Evolutionary conservation across 2,888 invertebrate genomes (phyloP).

Genomic region (Gastracanthus pulcherrimus): DNA sequence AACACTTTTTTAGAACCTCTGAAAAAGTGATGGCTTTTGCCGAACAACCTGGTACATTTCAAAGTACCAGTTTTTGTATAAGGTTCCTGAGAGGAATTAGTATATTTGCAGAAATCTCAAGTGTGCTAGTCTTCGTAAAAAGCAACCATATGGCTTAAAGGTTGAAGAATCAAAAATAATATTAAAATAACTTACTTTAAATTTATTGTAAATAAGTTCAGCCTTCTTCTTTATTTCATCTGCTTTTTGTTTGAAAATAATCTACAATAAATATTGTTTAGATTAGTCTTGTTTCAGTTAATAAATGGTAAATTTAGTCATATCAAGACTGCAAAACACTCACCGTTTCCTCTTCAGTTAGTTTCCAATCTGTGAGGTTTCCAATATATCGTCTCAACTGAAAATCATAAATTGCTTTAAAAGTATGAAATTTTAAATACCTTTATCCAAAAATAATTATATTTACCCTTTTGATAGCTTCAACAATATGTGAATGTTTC

Average conservation of each 20-base stretch:
- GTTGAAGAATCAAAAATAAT: too few relatives aligned
- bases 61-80: too few relatives aligned
- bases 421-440: background rate
- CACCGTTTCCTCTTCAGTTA: conserved; percentile 81
- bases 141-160: too few relatives aligned
- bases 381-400: conserved; percentile 88
- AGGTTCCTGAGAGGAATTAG: too few relatives aligned
- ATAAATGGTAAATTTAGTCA: background rate
- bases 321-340: conserved; percentile 41
- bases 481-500: conserved; percentile 88
- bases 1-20: too few relatives aligned
- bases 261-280: conserved; percentile 66
- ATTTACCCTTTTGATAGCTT: conserved; percentile 84
- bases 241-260: conserved; percentile 83
- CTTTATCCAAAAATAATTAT: conserved; percentile 33
- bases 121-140: too few relatives aligned
- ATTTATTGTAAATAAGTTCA: conserved; percentile 81
- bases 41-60: too few relatives aligned
- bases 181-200: conserved; percentile 76
- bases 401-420: conserved; percentile 20
- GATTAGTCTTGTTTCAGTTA: too few relatives aligned
- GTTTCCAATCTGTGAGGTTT: conserved; percentile 87
- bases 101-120: too few relatives aligned
- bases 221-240: conserved; percentile 85
- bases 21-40: too few relatives aligned